Percentiles rank a stretch among this genome's conserved stretches.
Conservation (phyloP, 1,140 invertebrate genomes). For the Zaprionus tsacasi region DNA sequence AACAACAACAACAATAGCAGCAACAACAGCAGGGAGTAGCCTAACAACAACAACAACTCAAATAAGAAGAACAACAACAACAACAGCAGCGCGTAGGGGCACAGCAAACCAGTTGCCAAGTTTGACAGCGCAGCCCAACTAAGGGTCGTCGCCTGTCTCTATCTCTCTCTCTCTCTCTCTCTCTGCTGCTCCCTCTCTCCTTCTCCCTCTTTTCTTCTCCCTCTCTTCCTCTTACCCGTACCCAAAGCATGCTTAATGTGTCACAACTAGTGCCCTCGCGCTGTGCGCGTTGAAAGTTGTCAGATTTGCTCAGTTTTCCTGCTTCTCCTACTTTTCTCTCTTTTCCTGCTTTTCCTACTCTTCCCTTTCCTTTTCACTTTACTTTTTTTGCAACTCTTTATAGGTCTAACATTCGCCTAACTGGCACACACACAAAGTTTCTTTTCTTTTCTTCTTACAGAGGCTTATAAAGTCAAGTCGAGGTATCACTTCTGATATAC, state of each 20-base stretch:
- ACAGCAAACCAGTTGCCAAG: constrained; percentile 24
- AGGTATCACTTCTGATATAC: not conserved
- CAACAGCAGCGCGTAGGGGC: not conserved
- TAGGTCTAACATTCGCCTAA: not conserved
- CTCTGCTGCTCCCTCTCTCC: not conserved
- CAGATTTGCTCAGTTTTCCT: constrained; percentile 39
- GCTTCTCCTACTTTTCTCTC: not conserved
- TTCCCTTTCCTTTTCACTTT: not conserved
- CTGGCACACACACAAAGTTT: not conserved
- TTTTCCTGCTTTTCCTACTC: constrained; percentile 8
- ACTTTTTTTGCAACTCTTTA: not conserved
- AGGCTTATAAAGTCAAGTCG: not conserved
- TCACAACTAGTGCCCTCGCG: constrained; percentile 32
- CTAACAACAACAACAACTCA: not conserved
- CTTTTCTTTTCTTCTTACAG: not conserved
- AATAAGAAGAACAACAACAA: constrained; percentile 13
- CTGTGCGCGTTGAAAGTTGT: constrained; percentile 42
- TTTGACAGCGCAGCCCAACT: constrained; percentile 20
- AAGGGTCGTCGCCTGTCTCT: constrained; percentile 1
- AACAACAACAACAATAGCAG: constrained; percentile 9
- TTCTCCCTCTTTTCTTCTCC: not conserved
- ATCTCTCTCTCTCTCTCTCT: not conserved
- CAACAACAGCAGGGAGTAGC: not conserved
- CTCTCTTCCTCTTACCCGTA: not conserved
- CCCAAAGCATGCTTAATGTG: constrained; percentile 42